Conservation (phyloP, 2,113 vertebrate species). For the Rhynchopsitta pachyrhyncha region DNA sequence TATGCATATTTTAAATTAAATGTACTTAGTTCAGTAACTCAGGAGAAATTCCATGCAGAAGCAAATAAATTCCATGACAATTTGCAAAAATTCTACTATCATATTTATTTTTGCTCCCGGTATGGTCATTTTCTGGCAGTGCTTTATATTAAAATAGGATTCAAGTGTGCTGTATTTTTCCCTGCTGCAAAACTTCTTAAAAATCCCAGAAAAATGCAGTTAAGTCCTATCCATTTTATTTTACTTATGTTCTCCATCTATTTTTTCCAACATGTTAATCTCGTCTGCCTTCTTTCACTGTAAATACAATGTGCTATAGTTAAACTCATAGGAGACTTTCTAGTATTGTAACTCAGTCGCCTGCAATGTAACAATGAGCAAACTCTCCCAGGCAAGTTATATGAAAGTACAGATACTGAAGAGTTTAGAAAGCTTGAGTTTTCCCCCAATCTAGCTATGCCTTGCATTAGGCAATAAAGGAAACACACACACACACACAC, state of each 20-base stretch:
- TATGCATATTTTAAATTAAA: background rate
- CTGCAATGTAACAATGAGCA: background rate
- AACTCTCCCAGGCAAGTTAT: slow-evolving; percentile 28
- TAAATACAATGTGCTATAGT: background rate
- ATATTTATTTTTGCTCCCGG: background rate
- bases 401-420: background rate
- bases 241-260: background rate
- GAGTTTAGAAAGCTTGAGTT: background rate
- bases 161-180: background rate
- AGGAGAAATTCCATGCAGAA: background rate
- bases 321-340: slow-evolving; percentile 15
- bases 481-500: background rate
- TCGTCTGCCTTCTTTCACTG: background rate
- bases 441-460: background rate
- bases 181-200: background rate
- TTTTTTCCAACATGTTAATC: slow-evolving; percentile 10
- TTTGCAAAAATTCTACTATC: background rate
- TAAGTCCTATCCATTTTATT: background rate
- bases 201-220: background rate
- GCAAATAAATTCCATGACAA: background rate
- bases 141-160: background rate
- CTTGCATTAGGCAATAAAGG: background rate
- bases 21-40: background rate
- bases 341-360: background rate
- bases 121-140: background rate